These are phyloP conservation scores for Trachelipus rathkii DNA, from an alignment of 1,140 invertebrate species.

Conservation along the genomic window DNA sequence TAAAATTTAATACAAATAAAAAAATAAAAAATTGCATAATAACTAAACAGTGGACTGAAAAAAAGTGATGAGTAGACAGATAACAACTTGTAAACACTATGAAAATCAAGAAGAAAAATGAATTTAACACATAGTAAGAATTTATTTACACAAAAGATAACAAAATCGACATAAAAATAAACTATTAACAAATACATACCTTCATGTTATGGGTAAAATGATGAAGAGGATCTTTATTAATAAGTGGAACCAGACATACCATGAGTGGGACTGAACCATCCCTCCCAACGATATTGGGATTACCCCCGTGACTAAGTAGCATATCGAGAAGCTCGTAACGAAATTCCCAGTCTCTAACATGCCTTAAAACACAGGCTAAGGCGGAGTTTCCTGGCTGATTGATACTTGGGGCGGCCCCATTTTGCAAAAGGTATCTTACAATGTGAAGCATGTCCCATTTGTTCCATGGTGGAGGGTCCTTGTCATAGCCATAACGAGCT, in stretches of 20 bases:
- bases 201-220: slow-evolving; percentile 71
- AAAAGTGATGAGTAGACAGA: no score
- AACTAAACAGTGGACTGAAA: no score
- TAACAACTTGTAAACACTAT: no score
- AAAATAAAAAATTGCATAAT: no score
- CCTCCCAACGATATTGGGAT: slow-evolving; percentile 64
- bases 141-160: no score
- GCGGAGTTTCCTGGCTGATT: slow-evolving; percentile 68
- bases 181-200: slow-evolving; percentile 48
- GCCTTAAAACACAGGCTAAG: slow-evolving; percentile 65
- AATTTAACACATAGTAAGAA: no score
- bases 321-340: slow-evolving; percentile 64
- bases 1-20: no score
- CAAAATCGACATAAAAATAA: no score
- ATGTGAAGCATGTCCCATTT: slow-evolving; percentile 68
- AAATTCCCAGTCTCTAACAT: slow-evolving; percentile 71
- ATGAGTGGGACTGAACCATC: slow-evolving; percentile 66
- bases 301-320: slow-evolving; percentile 64
- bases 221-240: slow-evolving; percentile 69
- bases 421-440: slow-evolving; percentile 56
- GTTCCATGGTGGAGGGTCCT: slow-evolving; percentile 58
- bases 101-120: no score
- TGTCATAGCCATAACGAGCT: slow-evolving; percentile 61
- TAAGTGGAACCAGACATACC: slow-evolving; percentile 67
- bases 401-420: slow-evolving; percentile 63